Evolutionary conservation across 1,140 invertebrate species (phyloP), one percentile per base, ranked within the genome.

Genomic region (Neoseiulus cucumeris): DNA sequence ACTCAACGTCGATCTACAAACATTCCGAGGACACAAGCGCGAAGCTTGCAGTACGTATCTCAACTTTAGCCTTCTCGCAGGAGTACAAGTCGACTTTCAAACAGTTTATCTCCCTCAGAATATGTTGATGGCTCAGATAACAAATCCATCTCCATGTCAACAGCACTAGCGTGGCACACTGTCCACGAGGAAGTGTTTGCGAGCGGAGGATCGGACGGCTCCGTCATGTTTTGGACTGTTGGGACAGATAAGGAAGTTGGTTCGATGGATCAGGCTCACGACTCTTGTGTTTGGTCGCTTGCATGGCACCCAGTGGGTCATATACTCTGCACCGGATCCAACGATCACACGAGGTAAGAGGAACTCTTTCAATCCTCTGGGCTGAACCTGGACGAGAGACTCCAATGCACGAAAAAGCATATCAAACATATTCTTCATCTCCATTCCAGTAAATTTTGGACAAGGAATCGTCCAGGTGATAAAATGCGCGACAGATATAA

Each of bases 281-380:
- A 99, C 75, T 95, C 91, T 71, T 97, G 97, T 73, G 91, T 99
- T 0, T 98, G 95, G 95, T 90, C 91, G 17, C 78, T 99, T 68
- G 89, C 91, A 22, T 99, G 96, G 95, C 96, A 99, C 82, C 96
- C 96, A 1, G 75, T 98, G 5, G 96, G 96, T 6, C 96, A 99
- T 74, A 97, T 99, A 70, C 77, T 99, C 1, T 95, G 91, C 72
- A 95, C 93, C 2, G 93, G 94, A 5, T 96, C 92, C 25, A 98
- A 98, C 78, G 94, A 98, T 78, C 93, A 97, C 72, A 91, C 91
- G 4, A 93, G 79, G 76, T 79, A 72, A 70, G 73, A 72, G 47
- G n/a, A 22, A 12, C 25, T 64, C 14, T 64, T 14, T 41, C 12
- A 20, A 25, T 65, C 7, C n/a, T n/a, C n/a, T n/a, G n/a, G n/a